Evolutionary conservation across 2,113 vertebrate genomes (phyloP).

Genomic region (Pelecanoides urinatrix): DNA sequence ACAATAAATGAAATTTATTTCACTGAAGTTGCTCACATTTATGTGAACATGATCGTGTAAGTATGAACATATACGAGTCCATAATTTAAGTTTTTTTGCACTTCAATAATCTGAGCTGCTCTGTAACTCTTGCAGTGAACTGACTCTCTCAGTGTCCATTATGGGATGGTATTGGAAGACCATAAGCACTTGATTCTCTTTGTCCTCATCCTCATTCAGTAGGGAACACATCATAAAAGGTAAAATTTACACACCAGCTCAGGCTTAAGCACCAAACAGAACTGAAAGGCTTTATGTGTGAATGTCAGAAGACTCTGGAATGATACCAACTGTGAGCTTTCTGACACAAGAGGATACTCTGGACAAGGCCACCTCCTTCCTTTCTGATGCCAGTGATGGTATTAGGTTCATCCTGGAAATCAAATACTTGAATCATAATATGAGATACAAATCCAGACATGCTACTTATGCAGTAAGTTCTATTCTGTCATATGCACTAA

Average conservation of each 20-base stretch:
- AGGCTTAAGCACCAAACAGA: background rate
- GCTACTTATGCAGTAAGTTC: background rate
- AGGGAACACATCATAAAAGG: background rate
- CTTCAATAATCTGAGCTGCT: background rate
- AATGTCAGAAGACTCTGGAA: background rate
- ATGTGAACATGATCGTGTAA: background rate
- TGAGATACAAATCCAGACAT: background rate
- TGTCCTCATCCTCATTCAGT: background rate
- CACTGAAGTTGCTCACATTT: background rate
- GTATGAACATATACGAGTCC: background rate
- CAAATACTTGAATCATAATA: background rate
- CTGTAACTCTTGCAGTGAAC: background rate
- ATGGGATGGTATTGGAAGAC: background rate
- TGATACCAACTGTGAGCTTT: background rate
- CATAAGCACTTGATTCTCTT: background rate
- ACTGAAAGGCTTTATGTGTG: background rate
- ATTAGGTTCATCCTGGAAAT: background rate
- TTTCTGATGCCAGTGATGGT: background rate
- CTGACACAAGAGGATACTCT: background rate
- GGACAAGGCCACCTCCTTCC: background rate
- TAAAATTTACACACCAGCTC: background rate
- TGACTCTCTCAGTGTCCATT: background rate
- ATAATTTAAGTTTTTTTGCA: background rate
- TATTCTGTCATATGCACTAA: background rate
- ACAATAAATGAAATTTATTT: constrained; percentile 2